These are phyloP conservation scores for Amyelois transitella DNA, from an alignment of 1,140 invertebrate species.

Conservation along the genomic window DNA sequence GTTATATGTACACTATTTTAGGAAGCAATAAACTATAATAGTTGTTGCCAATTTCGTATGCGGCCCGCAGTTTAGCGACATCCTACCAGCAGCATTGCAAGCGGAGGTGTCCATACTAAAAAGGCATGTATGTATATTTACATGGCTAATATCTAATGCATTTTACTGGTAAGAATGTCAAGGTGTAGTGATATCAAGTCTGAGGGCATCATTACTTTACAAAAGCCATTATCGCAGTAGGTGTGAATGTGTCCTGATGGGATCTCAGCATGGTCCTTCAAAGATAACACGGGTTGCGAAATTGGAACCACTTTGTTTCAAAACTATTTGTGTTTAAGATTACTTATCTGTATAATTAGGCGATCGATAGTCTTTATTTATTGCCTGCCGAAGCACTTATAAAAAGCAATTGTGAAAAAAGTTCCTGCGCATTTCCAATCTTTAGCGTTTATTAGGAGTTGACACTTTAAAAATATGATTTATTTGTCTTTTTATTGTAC, in stretches of 20 bases:
- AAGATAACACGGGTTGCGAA: constrained; percentile 32
- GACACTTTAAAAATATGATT: neutral
- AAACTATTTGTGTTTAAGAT: constrained; percentile 27
- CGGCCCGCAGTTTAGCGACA: neutral
- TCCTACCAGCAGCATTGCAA: neutral
- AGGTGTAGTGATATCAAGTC: neutral
- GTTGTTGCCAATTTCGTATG: no score
- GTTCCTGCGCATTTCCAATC: neutral
- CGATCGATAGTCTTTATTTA: constrained; percentile 38
- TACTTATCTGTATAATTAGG: constrained; percentile 52
- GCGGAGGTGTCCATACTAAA: neutral
- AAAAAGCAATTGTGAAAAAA: neutral
- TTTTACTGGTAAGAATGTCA: neutral
- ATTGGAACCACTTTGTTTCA: constrained; percentile 32
- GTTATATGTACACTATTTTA: no score
- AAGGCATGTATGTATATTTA: neutral
- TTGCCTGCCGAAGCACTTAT: constrained; percentile 2
- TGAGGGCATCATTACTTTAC: neutral
- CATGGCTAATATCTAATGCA: constrained; percentile 1
- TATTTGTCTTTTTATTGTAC: neutral
- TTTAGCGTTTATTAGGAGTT: neutral
- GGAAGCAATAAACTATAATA: no score
- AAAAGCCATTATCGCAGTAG: neutral
- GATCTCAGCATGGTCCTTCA: constrained; percentile 24
- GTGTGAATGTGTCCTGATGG: constrained; percentile 17